A percentile compares a stretch with the other conserved stretches of the same genome.
Conservation (phyloP, 2,113 vertebrate genomes). For the Heterotilapia buettikoferi region DNA sequence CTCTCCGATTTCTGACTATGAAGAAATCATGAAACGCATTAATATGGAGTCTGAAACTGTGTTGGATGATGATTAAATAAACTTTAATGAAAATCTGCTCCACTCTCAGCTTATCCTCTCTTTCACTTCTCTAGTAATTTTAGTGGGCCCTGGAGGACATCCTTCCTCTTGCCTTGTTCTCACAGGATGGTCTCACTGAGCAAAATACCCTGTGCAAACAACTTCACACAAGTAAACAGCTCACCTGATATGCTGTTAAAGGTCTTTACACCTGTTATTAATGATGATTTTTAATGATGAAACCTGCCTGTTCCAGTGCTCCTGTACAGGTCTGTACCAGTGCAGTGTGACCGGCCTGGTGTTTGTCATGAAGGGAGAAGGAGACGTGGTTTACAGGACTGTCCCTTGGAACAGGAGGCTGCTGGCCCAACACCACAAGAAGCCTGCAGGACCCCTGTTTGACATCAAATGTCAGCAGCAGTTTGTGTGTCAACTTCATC, state of each 20-base stretch:
- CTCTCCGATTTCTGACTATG: neutral
- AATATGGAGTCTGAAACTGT: neutral
- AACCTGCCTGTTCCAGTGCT: neutral
- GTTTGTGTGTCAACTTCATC: too few species aligned
- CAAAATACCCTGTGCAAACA: neutral
- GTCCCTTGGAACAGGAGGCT: neutral
- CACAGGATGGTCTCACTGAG: neutral
- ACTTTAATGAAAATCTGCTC: neutral
- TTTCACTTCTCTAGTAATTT: neutral
- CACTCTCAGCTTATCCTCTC: neutral
- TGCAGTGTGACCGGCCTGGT: neutral
- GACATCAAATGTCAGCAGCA: too few species aligned
- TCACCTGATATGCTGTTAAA: neutral
- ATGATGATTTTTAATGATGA: neutral
- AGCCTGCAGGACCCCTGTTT: too few species aligned
- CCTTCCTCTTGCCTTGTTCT: neutral
- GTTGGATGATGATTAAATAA: neutral
- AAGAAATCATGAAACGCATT: neutral
- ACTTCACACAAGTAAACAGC: neutral
- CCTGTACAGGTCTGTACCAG: neutral
- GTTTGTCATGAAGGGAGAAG: rapidly evolving
- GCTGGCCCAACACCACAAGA: neutral
- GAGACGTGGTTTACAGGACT: neutral
- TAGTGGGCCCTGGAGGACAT: neutral
- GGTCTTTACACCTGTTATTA: conserved; percentile 5